Conservation (phyloP, 2,888 invertebrate species). For the Orthosia gracilis region DNA sequence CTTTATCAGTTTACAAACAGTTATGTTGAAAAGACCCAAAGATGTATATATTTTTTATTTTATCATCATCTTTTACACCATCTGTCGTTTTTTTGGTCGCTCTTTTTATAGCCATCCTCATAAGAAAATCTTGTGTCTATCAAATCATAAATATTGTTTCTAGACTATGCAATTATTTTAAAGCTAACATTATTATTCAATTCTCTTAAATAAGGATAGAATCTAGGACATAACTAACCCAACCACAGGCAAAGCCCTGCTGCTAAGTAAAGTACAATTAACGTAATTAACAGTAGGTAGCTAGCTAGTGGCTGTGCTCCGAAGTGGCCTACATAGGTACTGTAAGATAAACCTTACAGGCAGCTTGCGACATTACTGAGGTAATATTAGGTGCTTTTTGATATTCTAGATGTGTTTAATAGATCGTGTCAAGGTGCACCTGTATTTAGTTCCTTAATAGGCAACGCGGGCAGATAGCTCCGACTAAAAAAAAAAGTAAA, state of each 20-base stretch:
- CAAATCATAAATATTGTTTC: too few relatives aligned
- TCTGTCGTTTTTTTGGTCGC: too few relatives aligned
- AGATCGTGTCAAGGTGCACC: conserved; percentile 1
- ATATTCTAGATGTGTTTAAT: conserved; percentile 24
- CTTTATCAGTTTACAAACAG: background rate
- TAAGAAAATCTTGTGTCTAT: too few relatives aligned
- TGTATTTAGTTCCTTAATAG: background rate
- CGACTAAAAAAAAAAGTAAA: too few relatives aligned
- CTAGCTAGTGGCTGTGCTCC: conserved; percentile 22
- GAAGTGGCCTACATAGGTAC: conserved; percentile 30
- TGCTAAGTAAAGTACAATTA: conserved; percentile 44
- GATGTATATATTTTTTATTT: too few relatives aligned
- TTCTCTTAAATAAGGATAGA: conserved; percentile 4
- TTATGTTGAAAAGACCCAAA: background rate
- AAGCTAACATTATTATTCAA: background rate
- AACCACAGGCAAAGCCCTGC: background rate
- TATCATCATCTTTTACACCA: too few relatives aligned
- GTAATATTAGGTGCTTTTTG: background rate
- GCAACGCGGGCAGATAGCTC: too few relatives aligned
- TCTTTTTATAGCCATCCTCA: too few relatives aligned
- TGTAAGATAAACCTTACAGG: conserved; percentile 55
- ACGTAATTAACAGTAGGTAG: conserved; percentile 46
- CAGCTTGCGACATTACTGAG: conserved; percentile 43
- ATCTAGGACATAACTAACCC: background rate
- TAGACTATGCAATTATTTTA: background rate